Conservation (phyloP, 2,113 vertebrate genomes). For the Mastomys natalensis region DNA sequence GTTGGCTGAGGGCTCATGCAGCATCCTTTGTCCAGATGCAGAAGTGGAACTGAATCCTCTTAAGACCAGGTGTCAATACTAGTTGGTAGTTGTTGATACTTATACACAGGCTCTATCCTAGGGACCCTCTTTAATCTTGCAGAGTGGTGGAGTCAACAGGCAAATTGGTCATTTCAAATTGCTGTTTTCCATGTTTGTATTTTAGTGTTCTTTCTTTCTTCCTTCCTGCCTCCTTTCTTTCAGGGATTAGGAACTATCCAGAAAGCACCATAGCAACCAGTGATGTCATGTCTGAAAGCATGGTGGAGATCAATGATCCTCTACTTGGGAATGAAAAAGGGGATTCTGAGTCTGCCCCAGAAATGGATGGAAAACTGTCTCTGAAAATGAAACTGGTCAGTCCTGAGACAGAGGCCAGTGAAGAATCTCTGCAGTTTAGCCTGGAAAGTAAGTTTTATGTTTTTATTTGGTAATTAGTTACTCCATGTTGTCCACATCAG, state of each 20-base stretch:
- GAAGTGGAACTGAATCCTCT: conserved; percentile 81
- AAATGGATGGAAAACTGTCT: conserved; percentile 91
- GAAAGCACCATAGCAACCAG: conserved; percentile 86
- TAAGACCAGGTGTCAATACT: conserved; percentile 82
- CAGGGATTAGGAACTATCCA: conserved; percentile 90
- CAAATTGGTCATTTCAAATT: conserved; percentile 65
- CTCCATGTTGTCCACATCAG: background rate
- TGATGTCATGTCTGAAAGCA: conserved; percentile 88
- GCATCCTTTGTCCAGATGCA: conserved; percentile 84
- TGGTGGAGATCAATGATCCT: conserved; percentile 87
- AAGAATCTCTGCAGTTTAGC: conserved; percentile 92
- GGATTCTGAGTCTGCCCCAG: conserved; percentile 73
- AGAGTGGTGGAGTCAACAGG: conserved; percentile 51
- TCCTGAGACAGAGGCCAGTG: conserved; percentile 92
- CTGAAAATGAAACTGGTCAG: conserved; percentile 95
- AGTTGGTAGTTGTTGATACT: conserved; percentile 80
- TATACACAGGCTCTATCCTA: conserved; percentile 76
- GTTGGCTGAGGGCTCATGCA: conserved; percentile 85
- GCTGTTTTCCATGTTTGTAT: conserved; percentile 64
- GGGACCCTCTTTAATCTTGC: conserved; percentile 53
- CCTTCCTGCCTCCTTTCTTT: conserved; percentile 72
- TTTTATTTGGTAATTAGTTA: conserved; percentile 59
- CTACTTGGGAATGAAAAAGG: conserved; percentile 85
- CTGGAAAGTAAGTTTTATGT: conserved; percentile 94
- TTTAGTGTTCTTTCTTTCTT: conserved; percentile 70